Evolutionary conservation across 2,888 invertebrate genomes (phyloP).

Genomic region (Cataglyphis rosenhaueri): DNA sequence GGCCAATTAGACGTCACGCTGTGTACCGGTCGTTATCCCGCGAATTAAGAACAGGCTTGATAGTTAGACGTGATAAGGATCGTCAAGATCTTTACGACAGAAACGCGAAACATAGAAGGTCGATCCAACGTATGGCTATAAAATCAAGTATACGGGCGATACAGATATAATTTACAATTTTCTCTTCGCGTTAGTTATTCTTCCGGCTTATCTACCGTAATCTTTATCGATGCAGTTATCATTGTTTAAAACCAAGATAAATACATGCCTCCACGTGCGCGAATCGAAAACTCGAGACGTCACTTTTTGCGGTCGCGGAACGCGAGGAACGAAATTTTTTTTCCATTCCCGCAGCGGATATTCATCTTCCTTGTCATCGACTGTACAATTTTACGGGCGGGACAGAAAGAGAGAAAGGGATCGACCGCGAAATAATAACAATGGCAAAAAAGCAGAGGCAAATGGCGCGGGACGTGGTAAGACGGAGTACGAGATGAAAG

Average conservation of each 20-base stretch:
- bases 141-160: background rate
- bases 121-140: background rate
- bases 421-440: conserved; percentile 59
- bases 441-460: conserved; percentile 67
- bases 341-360: conserved; percentile 24
- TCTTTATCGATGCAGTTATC: conserved; percentile 5
- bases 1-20: conserved; percentile 15
- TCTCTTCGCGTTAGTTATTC: background rate
- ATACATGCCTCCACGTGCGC: background rate
- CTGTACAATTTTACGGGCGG: conserved; percentile 56
- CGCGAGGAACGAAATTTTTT: conserved; percentile 7
- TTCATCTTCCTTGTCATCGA: conserved; percentile 62
- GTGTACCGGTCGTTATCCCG: conserved; percentile 6
- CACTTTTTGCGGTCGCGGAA: conserved; percentile 9
- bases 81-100: background rate
- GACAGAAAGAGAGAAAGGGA: conserved; percentile 28
- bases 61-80: conserved; percentile 18
- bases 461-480: conserved; percentile 61
- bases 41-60: conserved; percentile 17
- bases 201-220: background rate
- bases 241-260: background rate
- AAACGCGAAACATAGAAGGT: background rate
- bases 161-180: background rate
- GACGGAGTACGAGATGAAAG: conserved; percentile 77
- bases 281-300: background rate